Evolutionary conservation across 2,888 invertebrate genomes (phyloP), one percentile per base, ranked within the genome.

Genomic region (Drepanosiphum platanoidis): DNA sequence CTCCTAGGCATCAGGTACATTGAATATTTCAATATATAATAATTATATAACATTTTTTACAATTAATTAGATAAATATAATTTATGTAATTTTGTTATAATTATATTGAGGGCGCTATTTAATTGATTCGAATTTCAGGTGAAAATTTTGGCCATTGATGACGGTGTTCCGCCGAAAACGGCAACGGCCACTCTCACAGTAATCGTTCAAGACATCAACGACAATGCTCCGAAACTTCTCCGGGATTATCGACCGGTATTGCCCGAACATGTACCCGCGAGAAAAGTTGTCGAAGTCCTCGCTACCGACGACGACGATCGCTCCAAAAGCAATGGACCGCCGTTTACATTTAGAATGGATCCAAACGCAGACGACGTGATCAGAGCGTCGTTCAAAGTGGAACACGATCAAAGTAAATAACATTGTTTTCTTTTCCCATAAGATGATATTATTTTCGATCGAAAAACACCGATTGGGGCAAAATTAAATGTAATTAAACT

Each of bases 251-350:
- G 97, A 87, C 97, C 97, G 0, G 97, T 98, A 34, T 91, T 98
- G 88, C 96, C 96, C 22, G 98, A 98, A 90, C 97, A 98, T 90
- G 95, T 96, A 77, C 94, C 95, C 15, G 96, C 97, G 3, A 93
- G 95, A 88, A 96, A 96, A 90, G 96, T 97, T 1, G 96, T 97
- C 5, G 97, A 97, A 91, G 95, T 97, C 87, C 91, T 97, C 88
- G 97, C 97, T 1, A 97, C 97, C 4, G 97, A 97, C 89, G 97
- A 97, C 89, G 97, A 97, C 89, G 97, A 97, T 89, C 92, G 97
- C 87, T 96, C 96, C 0, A 97, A 96, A 90, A 96, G 96, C 89
- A 97, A 97, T 89, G 98, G 98, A 0, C 97, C 98, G 68, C 97
- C 98, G n/a, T 98, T 98, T 92, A 95, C 96, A 88, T 95, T 98